Conservation (phyloP, 2,113 vertebrate species). For the Bubalus kerabau region DNA sequence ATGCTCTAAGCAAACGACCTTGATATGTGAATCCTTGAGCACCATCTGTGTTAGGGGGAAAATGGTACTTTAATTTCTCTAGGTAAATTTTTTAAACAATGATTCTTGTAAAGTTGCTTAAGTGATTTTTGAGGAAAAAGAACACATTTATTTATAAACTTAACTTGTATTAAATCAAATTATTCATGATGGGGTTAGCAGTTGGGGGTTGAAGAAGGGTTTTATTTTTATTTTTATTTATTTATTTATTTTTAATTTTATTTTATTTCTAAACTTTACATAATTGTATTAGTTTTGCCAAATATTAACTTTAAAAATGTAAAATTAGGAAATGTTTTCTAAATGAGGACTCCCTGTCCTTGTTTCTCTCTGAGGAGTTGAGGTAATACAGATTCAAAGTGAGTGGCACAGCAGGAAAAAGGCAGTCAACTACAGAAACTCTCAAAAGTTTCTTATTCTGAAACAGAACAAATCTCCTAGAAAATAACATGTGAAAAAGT, state of each 20-base stretch:
- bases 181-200: background rate
- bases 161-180: constrained; percentile 30
- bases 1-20: background rate
- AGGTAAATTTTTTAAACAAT: constrained; percentile 45
- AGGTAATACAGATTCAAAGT: background rate
- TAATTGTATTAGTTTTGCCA: background rate
- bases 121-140: constrained; percentile 40
- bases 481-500: background rate
- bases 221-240: background rate
- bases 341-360: background rate
- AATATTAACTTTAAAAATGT: constrained; percentile 36
- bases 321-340: background rate
- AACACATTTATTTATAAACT: constrained; percentile 66
- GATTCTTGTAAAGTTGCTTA: constrained; percentile 62
- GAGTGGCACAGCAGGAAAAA: background rate
- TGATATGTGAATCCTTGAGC: constrained; percentile 10
- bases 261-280: too few species aligned
- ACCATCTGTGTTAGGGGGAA: background rate
- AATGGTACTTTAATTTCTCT: constrained; percentile 38
- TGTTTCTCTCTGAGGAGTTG: background rate
- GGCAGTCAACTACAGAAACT: background rate
- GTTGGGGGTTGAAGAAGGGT: background rate
- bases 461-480: background rate
- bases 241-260: too few species aligned
- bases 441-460: background rate